These are phyloP conservation scores for Parasteatoda tepidariorum DNA, from an alignment of 1,140 invertebrate genomes.

Conservation along the genomic window DNA sequence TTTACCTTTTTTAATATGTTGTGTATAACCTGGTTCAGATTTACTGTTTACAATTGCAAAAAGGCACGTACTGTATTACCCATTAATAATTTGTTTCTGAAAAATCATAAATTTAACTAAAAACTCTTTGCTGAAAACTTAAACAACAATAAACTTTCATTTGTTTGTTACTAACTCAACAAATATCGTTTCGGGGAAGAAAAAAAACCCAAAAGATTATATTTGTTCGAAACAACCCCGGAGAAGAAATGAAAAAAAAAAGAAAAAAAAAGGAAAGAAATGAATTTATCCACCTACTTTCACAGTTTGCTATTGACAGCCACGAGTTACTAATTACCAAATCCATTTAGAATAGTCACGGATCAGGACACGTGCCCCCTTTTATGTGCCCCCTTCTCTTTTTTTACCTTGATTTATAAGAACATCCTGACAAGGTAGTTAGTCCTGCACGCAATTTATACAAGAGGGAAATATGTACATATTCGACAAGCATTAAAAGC, in stretches of 20 bases:
- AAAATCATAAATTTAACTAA: no score
- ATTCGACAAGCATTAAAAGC: not conserved
- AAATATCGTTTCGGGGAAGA: no score
- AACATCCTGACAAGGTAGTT: conserved; percentile 51
- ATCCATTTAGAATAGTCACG: conserved; percentile 52
- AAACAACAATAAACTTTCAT: no score
- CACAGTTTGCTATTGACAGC: conserved; percentile 20
- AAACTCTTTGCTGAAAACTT: no score
- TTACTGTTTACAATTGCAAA: no score
- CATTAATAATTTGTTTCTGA: no score
- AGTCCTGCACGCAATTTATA: conserved; percentile 43
- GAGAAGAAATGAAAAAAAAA: not conserved
- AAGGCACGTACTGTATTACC: no score
- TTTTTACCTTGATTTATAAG: conserved; percentile 45
- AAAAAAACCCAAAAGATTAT: no score
- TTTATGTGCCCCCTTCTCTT: not conserved
- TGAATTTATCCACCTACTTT: conserved; percentile 32
- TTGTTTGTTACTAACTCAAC: no score
- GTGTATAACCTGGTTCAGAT: no score
- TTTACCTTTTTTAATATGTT: no score
- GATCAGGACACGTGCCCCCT: conserved; percentile 31
- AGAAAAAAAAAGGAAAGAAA: not conserved
- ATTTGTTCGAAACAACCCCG: not conserved
- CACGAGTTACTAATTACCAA: conserved; percentile 57
- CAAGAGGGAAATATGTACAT: not conserved